Conservation (phyloP, 2,113 vertebrate species). For the Sigmodon hispidus region DNA sequence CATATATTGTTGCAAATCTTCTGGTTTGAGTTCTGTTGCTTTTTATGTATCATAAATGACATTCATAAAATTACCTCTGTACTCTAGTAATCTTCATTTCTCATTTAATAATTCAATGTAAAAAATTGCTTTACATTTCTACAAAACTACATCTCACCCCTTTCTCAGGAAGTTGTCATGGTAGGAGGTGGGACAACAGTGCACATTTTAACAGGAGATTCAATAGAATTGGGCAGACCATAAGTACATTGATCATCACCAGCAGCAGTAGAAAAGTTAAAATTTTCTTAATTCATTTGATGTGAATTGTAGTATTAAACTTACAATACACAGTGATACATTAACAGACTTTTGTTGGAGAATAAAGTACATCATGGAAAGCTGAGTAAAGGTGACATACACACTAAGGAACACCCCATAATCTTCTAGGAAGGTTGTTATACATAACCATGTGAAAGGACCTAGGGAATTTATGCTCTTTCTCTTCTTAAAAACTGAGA, state of each 20-base stretch:
- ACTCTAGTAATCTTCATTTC: neutral
- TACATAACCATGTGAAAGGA: neutral
- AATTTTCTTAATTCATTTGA: neutral
- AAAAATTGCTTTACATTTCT: neutral
- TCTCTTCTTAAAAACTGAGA: neutral
- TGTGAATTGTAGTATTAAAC: neutral
- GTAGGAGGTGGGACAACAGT: neutral
- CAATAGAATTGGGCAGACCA: neutral
- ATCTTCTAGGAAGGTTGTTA: neutral
- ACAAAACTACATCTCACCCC: neutral
- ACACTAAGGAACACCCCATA: neutral
- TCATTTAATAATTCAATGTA: neutral
- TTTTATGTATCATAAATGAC: neutral
- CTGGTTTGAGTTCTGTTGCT: constrained; percentile 9
- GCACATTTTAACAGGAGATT: accelerated
- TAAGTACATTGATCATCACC: neutral
- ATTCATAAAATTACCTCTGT: neutral
- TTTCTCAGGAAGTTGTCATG: neutral
- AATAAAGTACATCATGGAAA: neutral
- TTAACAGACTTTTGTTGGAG: neutral
- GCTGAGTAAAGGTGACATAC: neutral
- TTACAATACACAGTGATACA: neutral
- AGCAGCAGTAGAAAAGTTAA: neutral
- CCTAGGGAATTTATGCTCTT: neutral
- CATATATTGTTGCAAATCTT: neutral